A percentile compares a stretch with the other conserved stretches of the same genome.
These are phyloP conservation scores for Neostethus bicornis DNA, from an alignment of 2,797 vertebrate genomes.

Conservation along the genomic window DNA sequence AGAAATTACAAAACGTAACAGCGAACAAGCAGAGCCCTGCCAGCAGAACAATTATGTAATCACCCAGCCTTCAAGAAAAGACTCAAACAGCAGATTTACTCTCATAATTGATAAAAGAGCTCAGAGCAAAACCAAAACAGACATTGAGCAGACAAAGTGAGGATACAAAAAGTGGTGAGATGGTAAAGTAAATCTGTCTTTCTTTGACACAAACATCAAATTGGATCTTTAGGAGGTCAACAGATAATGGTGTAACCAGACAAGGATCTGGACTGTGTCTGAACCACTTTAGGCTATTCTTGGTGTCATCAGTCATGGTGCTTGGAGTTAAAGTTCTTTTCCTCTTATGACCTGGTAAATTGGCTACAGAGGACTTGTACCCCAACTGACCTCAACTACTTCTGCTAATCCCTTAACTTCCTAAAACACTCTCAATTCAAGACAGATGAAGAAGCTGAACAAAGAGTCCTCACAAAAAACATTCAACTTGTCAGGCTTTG, in stretches of 20 bases:
- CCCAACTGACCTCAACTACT: slow-evolving; percentile 37
- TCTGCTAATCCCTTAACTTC: slow-evolving; percentile 49
- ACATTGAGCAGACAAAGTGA: slow-evolving; percentile 1
- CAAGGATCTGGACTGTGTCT: slow-evolving; percentile 53
- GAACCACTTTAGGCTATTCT: slow-evolving; percentile 19
- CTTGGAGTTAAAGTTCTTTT: slow-evolving; percentile 41
- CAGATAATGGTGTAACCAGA: slow-evolving; percentile 20
- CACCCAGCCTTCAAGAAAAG: slow-evolving; percentile 16
- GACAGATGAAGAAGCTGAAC: slow-evolving; percentile 21
- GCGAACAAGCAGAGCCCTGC: background rate
- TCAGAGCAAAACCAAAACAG: slow-evolving; percentile 14
- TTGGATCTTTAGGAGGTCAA: slow-evolving; percentile 6
- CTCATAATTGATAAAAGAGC: slow-evolving; percentile 3
- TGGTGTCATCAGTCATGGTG: slow-evolving; percentile 31
- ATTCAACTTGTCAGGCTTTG: background rate
- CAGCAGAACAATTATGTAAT: slow-evolving; percentile 19
- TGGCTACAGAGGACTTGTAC: slow-evolving; percentile 28
- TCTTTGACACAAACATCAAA: slow-evolving; percentile 14
- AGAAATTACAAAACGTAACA: slow-evolving; percentile 35
- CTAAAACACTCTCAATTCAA: slow-evolving; percentile 27
- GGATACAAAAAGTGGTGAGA: slow-evolving; percentile 10
- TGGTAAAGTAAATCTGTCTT: slow-evolving; percentile 11
- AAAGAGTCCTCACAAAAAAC: slow-evolving; percentile 25
- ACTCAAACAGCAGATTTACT: slow-evolving; percentile 14
- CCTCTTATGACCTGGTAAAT: slow-evolving; percentile 23